Evolutionary conservation across 2,113 vertebrate species (phyloP), one percentile per base, ranked within the genome.

Genomic region (Chaetops frenatus): DNA sequence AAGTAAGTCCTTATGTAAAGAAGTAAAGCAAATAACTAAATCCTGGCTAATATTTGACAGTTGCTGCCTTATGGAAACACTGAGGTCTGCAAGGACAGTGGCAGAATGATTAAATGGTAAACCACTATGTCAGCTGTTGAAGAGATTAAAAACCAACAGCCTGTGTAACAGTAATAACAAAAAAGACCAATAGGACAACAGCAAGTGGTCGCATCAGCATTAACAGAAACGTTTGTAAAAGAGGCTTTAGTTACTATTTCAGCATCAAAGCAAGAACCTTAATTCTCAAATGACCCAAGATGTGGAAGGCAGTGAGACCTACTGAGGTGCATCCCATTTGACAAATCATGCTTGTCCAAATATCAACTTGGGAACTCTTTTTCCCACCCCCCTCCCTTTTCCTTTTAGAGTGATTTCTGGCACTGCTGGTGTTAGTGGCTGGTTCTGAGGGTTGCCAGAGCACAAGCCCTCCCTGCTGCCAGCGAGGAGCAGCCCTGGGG

Each of bases 11-110:
- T 81, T 81, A 70, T 81, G 94, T 87, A 88, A 91, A 92, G 96
- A 94, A 54, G 51, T 67, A 86, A 56, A 67, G 94, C 61, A 94
- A 95, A 82, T 89, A 90, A 57, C 95, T 92, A 95, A 96, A 70
- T 78, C 74, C 77, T 22, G 17, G 80, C 73, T 78, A 95, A 94
- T 96, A 95, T 94, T 97, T 91, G 81, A 64, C 18, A 84, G 64
- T 28, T 92, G 54, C 57, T 36, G 66, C 58, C 92, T 84, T 90
- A 84, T 29, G 83, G 76, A 92, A 69, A 20, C 38, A 67, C 15
- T 33, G 62, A 73, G 73, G 70, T 56, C 54, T 84, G 83, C 48
- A 62, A 81, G 65, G 91, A 96, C 6, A 18, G 86, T 23, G 54
- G 71, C 31, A 89, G 89, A 54, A 91, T 27, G 47, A 89, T 85